phyloP scores from a whole-genome alignment of 2,888 invertebrate species.

The Caenorhabditis wallacei region DNA sequence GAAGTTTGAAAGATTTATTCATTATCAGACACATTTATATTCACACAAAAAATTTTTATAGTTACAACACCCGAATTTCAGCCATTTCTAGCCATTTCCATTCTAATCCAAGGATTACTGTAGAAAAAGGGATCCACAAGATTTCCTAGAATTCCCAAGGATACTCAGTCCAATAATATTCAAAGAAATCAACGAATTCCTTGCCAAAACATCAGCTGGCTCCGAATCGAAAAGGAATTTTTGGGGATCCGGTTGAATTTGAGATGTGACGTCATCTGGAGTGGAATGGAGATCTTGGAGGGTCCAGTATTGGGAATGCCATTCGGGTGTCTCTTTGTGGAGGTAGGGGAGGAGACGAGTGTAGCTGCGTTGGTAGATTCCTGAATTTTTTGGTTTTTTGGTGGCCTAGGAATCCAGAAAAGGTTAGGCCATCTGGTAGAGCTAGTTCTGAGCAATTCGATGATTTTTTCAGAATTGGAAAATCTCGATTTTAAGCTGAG shows the following conservation, averaged over 20 bases:
- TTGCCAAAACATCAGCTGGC: conserved; percentile 36
- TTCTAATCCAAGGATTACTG: neutral
- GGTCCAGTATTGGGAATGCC: conserved; percentile 80
- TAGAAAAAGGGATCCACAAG: conserved; percentile 42
- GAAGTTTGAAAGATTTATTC: conserved; percentile 41
- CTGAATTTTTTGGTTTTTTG: conserved; percentile 61
- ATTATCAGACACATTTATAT: too few species aligned
- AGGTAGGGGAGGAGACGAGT: conserved; percentile 78
- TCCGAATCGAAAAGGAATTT: conserved; percentile 60
- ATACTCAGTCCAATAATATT: conserved; percentile 68
- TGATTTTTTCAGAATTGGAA: neutral
- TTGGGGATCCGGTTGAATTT: conserved; percentile 24
- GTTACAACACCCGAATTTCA: conserved; percentile 18
- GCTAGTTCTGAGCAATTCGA: too few species aligned
- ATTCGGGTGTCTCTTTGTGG: conserved; percentile 79
- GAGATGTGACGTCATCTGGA: conserved; percentile 3
- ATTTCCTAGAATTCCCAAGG: conserved; percentile 55
- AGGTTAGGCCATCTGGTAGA: too few species aligned
- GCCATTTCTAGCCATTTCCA: neutral
- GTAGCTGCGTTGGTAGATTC: conserved; percentile 81
- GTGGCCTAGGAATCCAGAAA: conserved; percentile 1
- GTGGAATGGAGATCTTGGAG: conserved; percentile 66
- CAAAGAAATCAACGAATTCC: conserved; percentile 64
- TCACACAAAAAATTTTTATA: conserved; percentile 24
- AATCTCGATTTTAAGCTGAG: neutral